These are phyloP conservation scores for Zaprionus davidi DNA, from an alignment of 1,140 invertebrate genomes.

Conservation along the genomic window DNA sequence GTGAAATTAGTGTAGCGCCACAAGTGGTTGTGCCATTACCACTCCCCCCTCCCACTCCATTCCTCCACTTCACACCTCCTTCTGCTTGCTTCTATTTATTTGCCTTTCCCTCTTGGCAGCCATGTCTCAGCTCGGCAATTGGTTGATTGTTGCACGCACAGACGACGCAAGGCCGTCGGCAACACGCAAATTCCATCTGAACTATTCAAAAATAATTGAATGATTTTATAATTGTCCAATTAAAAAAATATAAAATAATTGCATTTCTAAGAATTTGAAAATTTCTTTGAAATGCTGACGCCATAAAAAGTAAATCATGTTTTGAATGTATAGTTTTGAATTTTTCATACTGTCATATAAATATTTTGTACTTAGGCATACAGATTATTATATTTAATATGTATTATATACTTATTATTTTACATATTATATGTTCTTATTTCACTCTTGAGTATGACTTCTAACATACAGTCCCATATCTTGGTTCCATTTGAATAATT, in stretches of 20 bases:
- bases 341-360: too few relatives aligned
- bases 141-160: conserved; percentile 38
- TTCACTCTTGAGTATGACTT: too few relatives aligned
- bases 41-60: not conserved
- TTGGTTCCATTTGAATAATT: too few relatives aligned
- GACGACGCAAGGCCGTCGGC: conserved; percentile 52
- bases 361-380: too few relatives aligned
- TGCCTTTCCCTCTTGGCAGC: not conserved
- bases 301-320: too few relatives aligned
- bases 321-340: too few relatives aligned
- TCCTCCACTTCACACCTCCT: conserved; percentile 12
- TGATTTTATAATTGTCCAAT: not conserved
- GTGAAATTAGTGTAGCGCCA: conserved; percentile 68
- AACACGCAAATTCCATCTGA: conserved; percentile 23
- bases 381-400: too few relatives aligned
- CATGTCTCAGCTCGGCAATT: conserved; percentile 18
- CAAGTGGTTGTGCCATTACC: conserved; percentile 68
- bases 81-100: conserved; percentile 1
- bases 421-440: too few relatives aligned
- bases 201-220: not conserved
- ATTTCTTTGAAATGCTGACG: too few relatives aligned
- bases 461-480: too few relatives aligned
- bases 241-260: not conserved
- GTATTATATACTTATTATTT: too few relatives aligned
- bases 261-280: not conserved